These are phyloP conservation scores for Taxidea taxus DNA, from an alignment of 2,113 vertebrate species.

Conservation along the genomic window DNA sequence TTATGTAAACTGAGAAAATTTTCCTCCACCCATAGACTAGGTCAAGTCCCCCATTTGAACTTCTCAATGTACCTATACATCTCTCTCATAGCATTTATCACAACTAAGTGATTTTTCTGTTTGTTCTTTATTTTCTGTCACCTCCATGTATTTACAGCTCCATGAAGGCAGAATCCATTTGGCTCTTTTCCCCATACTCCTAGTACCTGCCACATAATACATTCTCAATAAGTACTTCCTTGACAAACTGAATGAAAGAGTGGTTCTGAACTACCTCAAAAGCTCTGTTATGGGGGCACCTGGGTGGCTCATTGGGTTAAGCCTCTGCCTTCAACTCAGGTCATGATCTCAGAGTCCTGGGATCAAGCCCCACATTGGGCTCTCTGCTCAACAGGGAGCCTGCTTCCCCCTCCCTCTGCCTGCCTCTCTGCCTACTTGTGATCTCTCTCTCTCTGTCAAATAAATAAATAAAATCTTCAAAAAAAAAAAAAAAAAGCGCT, in stretches of 20 bases:
- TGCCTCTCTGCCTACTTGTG: too few relatives aligned
- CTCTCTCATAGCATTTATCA: not conserved
- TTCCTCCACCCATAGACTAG: not conserved
- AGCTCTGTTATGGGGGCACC: not conserved
- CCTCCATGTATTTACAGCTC: not conserved
- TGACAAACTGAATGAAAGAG: not conserved
- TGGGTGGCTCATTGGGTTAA: too few relatives aligned
- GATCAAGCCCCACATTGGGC: too few relatives aligned
- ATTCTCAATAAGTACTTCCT: not conserved
- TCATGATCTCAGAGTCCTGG: too few relatives aligned
- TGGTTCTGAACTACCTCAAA: not conserved
- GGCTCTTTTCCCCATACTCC: not conserved
- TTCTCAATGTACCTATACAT: not conserved
- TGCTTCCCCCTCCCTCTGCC: too few relatives aligned
- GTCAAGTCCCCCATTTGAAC: not conserved
- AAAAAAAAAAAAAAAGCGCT: too few relatives aligned
- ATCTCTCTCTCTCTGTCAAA: too few relatives aligned
- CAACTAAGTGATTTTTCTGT: not conserved
- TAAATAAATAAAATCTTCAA: too few relatives aligned
- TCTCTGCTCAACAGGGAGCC: too few relatives aligned
- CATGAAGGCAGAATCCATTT: not conserved
- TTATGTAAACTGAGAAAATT: not conserved
- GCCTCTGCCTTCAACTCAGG: too few relatives aligned
- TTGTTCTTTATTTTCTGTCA: not conserved
- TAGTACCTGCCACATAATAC: not conserved